These are phyloP conservation scores for Halichoeres trimaculatus DNA, from an alignment of 2,113 vertebrate species.

Conservation along the genomic window DNA sequence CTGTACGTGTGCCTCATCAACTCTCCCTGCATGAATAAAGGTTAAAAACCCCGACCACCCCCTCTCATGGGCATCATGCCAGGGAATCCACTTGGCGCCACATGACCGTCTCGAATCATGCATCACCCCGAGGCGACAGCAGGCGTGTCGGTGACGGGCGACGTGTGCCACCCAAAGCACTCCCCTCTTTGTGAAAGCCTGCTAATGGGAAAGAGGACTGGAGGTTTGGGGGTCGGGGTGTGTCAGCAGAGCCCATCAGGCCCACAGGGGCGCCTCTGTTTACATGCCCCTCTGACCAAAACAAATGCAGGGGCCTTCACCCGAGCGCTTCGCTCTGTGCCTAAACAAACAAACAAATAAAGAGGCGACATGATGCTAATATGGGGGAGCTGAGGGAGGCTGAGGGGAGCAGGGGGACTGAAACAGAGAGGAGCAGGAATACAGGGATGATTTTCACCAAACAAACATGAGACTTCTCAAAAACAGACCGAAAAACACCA, in stretches of 20 bases:
- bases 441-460: too few species aligned
- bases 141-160: slow-evolving; percentile 28
- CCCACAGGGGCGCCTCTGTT: slow-evolving; percentile 40
- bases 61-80: slow-evolving; percentile 51
- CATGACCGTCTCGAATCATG: slow-evolving; percentile 46
- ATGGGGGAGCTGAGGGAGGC: neutral
- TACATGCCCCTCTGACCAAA: slow-evolving; percentile 49
- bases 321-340: slow-evolving; percentile 1
- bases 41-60: slow-evolving; percentile 10
- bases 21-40: slow-evolving; percentile 5
- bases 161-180: slow-evolving; percentile 44
- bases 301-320: slow-evolving; percentile 30
- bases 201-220: slow-evolving; percentile 21
- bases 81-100: slow-evolving; percentile 35
- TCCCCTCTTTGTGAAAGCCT: slow-evolving; percentile 6
- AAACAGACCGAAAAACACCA: too few species aligned
- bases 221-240: slow-evolving; percentile 16
- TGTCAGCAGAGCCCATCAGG: slow-evolving; percentile 6
- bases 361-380: slow-evolving; percentile 10
- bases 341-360: slow-evolving; percentile 42
- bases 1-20: neutral
- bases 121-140: slow-evolving; percentile 38
- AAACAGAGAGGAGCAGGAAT: neutral
- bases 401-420: neutral
- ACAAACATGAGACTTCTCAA: too few species aligned